Conservation (phyloP, 2,797 vertebrate species). For the Kryptopterus vitreolus region DNA sequence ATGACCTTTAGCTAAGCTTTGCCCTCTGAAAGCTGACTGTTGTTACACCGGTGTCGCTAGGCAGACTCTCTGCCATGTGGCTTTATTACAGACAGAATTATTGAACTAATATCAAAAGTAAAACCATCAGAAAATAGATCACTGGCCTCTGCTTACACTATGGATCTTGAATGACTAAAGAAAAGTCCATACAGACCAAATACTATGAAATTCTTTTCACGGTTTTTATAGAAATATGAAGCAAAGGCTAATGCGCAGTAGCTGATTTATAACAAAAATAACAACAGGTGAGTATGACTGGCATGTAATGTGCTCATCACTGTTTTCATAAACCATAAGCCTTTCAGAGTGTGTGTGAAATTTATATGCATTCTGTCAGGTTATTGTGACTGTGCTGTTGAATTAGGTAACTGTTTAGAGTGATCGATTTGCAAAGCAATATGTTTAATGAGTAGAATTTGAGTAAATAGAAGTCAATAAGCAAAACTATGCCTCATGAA, state of each 20-base stretch:
- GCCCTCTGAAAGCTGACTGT: constrained; percentile 32
- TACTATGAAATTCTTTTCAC: neutral
- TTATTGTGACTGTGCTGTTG: neutral
- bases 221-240: constrained; percentile 30
- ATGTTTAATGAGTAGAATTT: neutral
- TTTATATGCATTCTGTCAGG: neutral
- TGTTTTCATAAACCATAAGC: neutral
- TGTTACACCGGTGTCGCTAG: constrained; percentile 39
- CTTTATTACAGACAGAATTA: neutral
- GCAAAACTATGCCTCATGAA: neutral
- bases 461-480: too few species aligned
- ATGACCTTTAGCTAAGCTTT: too few species aligned
- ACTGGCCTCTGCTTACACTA: neutral
- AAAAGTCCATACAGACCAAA: neutral
- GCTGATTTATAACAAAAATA: constrained; percentile 11
- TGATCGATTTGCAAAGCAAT: neutral
- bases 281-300: neutral
- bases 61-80: constrained; percentile 36
- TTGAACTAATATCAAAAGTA: neutral
- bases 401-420: neutral
- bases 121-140: neutral
- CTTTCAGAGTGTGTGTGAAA: neutral
- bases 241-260: neutral
- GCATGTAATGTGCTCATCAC: neutral
- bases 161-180: neutral